These are phyloP conservation scores for Orthosia gothica DNA, from an alignment of 2,888 invertebrate species.

Conservation along the genomic window DNA sequence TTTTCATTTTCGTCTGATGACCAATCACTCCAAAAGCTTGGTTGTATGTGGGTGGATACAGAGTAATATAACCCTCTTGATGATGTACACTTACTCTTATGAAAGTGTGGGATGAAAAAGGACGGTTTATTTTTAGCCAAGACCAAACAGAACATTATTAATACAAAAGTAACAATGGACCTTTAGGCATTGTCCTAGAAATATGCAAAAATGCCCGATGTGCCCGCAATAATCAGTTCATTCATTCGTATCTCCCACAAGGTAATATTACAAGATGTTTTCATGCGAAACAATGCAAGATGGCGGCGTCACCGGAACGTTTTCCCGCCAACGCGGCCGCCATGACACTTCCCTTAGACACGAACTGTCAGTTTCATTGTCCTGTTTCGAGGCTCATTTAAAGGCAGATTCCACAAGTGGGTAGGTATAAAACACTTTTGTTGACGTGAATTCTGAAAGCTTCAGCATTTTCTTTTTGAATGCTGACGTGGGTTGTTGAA, in stretches of 20 bases:
- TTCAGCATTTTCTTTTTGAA: constrained; percentile 63
- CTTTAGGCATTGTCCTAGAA: constrained; percentile 25
- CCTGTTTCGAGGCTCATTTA: constrained; percentile 62
- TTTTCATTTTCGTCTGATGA: neutral
- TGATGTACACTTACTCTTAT: constrained; percentile 19
- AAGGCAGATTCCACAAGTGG: constrained; percentile 65
- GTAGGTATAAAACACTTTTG: constrained; percentile 57
- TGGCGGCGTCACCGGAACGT: constrained; percentile 54
- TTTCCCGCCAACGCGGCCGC: constrained; percentile 72
- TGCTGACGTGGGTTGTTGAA: constrained; percentile 61
- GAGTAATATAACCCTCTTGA: constrained; percentile 1
- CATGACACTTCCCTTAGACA: constrained; percentile 70
- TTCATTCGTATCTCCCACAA: constrained; percentile 30
- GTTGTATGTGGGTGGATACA: constrained; percentile 12
- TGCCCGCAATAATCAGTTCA: constrained; percentile 12
- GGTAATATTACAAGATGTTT: constrained; percentile 54
- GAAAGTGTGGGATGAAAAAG: constrained; percentile 23
- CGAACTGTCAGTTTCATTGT: constrained; percentile 68
- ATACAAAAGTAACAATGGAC: constrained; percentile 37
- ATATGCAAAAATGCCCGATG: constrained; percentile 11
- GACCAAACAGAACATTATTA: constrained; percentile 14
- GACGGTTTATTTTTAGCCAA: constrained; percentile 31
- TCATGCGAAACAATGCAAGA: constrained; percentile 62
- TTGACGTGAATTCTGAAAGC: constrained; percentile 56
- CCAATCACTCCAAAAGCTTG: constrained; percentile 13